phyloP scores from a whole-genome alignment of 1,140 invertebrate species.

The Brachionus calyciflorus region DNA sequence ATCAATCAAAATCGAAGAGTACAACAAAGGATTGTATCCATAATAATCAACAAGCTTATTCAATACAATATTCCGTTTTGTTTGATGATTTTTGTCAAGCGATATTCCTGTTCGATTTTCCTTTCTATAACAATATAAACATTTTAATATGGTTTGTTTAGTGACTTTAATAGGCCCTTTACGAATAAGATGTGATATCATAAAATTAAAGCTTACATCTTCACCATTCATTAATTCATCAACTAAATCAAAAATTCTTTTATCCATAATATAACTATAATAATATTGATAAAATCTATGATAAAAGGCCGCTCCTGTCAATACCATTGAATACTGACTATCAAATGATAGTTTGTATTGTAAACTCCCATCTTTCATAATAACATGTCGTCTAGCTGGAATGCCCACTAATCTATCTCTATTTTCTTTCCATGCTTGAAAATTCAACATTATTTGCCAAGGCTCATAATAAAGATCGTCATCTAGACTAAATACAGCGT shows the following conservation, averaged over 20 bases:
- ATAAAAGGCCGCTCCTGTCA: slow-evolving; percentile 92
- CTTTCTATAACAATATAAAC: slow-evolving; percentile 60
- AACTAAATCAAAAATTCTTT: slow-evolving; percentile 89
- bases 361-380: slow-evolving; percentile 78
- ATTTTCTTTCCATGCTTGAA: slow-evolving; percentile 95
- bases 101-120: too few species aligned
- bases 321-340: slow-evolving; percentile 96
- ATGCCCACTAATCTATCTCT: slow-evolving; percentile 94
- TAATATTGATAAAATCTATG: slow-evolving; percentile 94
- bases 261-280: slow-evolving; percentile 85
- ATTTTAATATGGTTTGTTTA: slow-evolving; percentile 73
- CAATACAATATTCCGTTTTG: too few species aligned
- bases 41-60: too few species aligned
- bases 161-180: slow-evolving; percentile 93
- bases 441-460: slow-evolving; percentile 97
- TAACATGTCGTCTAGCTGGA: slow-evolving; percentile 91
- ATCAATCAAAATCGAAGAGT: too few species aligned
- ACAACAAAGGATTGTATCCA: too few species aligned
- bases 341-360: slow-evolving; percentile 75
- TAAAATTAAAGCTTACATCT: slow-evolving; percentile 99
- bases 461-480: slow-evolving; percentile 94
- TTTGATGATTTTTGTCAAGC: too few species aligned
- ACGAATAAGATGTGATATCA: slow-evolving; percentile 88
- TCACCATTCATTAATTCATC: slow-evolving; percentile 99
- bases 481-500: slow-evolving; percentile 92